Conservation (phyloP, 2,888 invertebrate genomes). For the Germaria angustata region DNA sequence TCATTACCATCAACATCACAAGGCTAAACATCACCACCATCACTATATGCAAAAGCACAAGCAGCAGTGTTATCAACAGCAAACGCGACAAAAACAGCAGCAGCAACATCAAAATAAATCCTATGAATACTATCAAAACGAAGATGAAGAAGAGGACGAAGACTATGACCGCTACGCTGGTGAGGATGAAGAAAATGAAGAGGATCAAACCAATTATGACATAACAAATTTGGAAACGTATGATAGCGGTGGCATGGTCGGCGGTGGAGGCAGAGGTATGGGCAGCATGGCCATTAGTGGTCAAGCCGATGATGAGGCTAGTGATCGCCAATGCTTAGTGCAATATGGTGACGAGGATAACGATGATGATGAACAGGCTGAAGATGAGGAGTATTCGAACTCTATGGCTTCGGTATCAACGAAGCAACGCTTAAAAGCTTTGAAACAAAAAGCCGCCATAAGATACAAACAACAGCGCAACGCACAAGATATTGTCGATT, state of each 20-base stretch:
- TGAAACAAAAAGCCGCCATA: slow-evolving; percentile 73
- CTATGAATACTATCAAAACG: slow-evolving; percentile 73
- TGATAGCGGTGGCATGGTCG: slow-evolving; percentile 71
- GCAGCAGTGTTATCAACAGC: slow-evolving; percentile 67
- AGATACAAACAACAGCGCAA: slow-evolving; percentile 68
- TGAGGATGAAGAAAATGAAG: slow-evolving; percentile 74
- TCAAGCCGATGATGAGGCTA: slow-evolving; percentile 72
- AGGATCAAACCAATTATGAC: slow-evolving; percentile 78
- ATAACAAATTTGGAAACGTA: slow-evolving; percentile 78
- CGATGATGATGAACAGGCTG: slow-evolving; percentile 71
- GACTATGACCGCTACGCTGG: slow-evolving; percentile 72
- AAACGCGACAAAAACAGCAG: slow-evolving; percentile 39
- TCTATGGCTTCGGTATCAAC: slow-evolving; percentile 74
- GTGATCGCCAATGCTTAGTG: slow-evolving; percentile 74
- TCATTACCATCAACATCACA: slow-evolving; percentile 40
- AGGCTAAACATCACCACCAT: slow-evolving; percentile 47
- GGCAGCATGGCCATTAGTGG: slow-evolving; percentile 44
- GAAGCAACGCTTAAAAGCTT: slow-evolving; percentile 74
- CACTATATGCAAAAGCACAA: slow-evolving; percentile 66
- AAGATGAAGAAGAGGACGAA: slow-evolving; percentile 68
- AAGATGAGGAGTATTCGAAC: slow-evolving; percentile 75
- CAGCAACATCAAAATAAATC: slow-evolving; percentile 69
- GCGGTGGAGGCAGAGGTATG: slow-evolving; percentile 46
- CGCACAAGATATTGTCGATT: slow-evolving; percentile 70
- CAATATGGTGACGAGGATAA: slow-evolving; percentile 68